Evolutionary conservation across 2,888 invertebrate genomes (phyloP).

Genomic region (Halocaridina rubra): DNA sequence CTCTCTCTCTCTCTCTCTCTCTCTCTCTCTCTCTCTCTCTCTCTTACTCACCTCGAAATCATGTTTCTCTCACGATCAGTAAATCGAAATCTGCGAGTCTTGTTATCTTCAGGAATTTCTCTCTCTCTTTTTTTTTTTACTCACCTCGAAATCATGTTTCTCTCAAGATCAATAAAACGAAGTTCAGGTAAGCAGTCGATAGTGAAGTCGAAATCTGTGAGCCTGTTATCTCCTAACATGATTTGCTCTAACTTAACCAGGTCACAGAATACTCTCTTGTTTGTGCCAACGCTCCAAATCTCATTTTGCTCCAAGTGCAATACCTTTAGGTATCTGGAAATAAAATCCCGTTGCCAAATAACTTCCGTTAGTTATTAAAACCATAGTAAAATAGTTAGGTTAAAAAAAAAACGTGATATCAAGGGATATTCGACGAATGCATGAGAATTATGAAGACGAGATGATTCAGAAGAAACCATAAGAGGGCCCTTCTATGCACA

Average conservation of each 20-base stretch:
- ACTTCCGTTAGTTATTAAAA: not conserved
- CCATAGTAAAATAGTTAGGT: not conserved
- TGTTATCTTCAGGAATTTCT: too few species aligned
- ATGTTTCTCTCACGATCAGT: slow-evolving; percentile 79
- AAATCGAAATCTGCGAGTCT: slow-evolving; percentile 75
- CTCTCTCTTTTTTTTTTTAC: too few species aligned
- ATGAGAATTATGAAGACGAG: too few species aligned
- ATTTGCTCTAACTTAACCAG: slow-evolving; percentile 77
- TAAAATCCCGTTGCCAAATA: slow-evolving; percentile 75
- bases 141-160: slow-evolving; percentile 73
- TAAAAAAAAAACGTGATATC: not conserved
- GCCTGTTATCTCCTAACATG: slow-evolving; percentile 75
- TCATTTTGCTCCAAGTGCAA: slow-evolving; percentile 83
- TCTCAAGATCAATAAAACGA: slow-evolving; percentile 77
- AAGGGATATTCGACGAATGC: too few species aligned
- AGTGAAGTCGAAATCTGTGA: slow-evolving; percentile 74
- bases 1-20: not conserved
- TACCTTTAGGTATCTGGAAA: slow-evolving; percentile 76
- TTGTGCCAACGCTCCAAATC: slow-evolving; percentile 70
- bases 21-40: not conserved
- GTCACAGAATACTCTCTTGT: slow-evolving; percentile 74
- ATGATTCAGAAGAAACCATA: too few species aligned
- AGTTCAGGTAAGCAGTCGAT: slow-evolving; percentile 76
- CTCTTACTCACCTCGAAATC: slow-evolving; percentile 68
- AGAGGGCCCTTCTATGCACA: too few species aligned